phyloP scores from a whole-genome alignment of 1,140 invertebrate species.

The Planococcus citri region DNA sequence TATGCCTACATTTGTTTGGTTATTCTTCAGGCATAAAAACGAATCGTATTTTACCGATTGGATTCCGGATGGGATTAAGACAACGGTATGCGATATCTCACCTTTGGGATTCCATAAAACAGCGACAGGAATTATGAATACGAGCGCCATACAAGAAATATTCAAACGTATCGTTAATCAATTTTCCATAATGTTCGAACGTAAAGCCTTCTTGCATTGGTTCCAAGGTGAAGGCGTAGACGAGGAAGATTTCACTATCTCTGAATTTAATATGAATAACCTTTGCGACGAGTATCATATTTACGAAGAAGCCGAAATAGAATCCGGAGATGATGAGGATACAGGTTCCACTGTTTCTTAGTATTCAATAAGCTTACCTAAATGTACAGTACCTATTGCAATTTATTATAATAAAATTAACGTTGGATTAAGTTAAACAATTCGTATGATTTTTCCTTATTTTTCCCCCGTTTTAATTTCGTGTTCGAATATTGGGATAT shows the following conservation, averaged over 20 bases:
- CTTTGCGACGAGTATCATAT: not conserved
- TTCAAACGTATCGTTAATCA: slow-evolving; percentile 7
- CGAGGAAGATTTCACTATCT: not conserved
- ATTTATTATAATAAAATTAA: too few species aligned
- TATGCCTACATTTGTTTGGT: not conserved
- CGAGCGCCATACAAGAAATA: not conserved
- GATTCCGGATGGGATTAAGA: slow-evolving; percentile 18
- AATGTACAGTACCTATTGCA: too few species aligned
- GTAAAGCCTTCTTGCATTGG: not conserved
- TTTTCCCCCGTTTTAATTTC: too few species aligned
- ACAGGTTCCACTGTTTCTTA: too few species aligned
- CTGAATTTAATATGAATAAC: not conserved
- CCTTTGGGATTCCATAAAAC: not conserved
- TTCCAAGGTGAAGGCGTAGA: not conserved
- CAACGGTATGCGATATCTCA: not conserved
- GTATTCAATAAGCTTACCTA: too few species aligned
- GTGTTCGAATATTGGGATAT: too few species aligned
- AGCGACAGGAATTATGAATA: slow-evolving; percentile 18
- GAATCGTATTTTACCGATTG: not conserved
- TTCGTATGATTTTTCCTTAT: too few species aligned
- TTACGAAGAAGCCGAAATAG: not conserved
- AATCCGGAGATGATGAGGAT: not conserved
- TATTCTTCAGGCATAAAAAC: not conserved
- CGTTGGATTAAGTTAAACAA: too few species aligned
- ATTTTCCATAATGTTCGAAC: not conserved